phyloP scores from a whole-genome alignment of 2,113 vertebrate species.

The Lophius piscatorius region DNA sequence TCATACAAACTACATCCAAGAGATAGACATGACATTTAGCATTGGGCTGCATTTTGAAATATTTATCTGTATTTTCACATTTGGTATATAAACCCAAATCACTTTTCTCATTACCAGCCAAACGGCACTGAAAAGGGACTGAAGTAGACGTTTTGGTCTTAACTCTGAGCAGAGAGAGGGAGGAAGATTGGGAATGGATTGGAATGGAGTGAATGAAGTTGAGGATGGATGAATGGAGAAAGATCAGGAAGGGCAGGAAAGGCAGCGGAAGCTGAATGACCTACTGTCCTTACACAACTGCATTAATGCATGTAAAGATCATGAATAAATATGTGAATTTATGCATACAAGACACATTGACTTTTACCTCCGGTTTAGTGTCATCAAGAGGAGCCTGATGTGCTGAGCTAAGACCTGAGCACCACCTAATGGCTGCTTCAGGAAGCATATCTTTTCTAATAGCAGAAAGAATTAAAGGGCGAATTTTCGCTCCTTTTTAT shows the following conservation, averaged over 20 bases:
- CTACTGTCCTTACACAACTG: conserved; percentile 37
- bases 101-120: not conserved
- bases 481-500: conserved; percentile 1
- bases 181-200: no score
- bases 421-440: conserved; percentile 52
- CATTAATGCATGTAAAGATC: conserved; percentile 50
- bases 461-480: not conserved
- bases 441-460: conserved; percentile 6
- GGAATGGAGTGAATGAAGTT: not conserved
- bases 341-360: conserved; percentile 32
- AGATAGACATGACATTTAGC: no score
- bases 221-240: conserved; percentile 15
- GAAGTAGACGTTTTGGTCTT: not conserved
- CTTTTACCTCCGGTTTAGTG: conserved; percentile 28
- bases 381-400: conserved; percentile 1
- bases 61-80: no score
- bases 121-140: not conserved
- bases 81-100: not conserved
- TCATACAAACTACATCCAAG: no score
- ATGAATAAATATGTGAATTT: conserved; percentile 47
- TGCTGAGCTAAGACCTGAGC: conserved; percentile 40
- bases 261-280: conserved; percentile 28
- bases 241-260: conserved; percentile 1
- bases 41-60: no score
- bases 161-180: not conserved